phyloP scores from a whole-genome alignment of 2,113 vertebrate species.

The Theropithecus gelada region DNA sequence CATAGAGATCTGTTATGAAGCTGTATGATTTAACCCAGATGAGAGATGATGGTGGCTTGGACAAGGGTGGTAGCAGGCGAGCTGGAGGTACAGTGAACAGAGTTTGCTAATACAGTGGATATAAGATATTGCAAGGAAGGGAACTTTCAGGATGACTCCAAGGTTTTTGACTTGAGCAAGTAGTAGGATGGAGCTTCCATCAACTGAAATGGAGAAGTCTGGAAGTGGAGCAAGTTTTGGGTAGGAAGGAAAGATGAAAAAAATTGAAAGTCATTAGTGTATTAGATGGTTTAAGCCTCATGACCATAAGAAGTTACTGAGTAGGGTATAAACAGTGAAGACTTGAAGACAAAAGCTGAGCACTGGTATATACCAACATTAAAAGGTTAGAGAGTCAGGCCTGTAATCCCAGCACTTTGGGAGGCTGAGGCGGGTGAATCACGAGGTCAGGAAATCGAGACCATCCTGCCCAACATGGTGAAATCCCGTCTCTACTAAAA shows the following conservation, averaged over 20 bases:
- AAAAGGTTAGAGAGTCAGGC: not conserved
- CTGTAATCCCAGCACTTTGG: no score
- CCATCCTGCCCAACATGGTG: no score
- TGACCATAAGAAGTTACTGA: not conserved
- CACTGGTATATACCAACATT: not conserved
- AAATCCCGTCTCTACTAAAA: no score
- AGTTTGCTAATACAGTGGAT: not conserved
- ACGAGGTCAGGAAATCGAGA: no score
- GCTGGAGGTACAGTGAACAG: not conserved
- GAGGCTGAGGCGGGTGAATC: no score
- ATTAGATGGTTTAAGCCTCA: not conserved
- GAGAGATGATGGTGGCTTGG: not conserved
- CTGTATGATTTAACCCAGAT: not conserved
- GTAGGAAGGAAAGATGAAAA: not conserved
- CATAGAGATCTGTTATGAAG: not conserved
- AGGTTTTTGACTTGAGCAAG: not conserved
- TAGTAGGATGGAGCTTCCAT: not conserved
- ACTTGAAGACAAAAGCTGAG: not conserved
- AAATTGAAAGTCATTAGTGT: not conserved
- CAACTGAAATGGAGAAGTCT: not conserved
- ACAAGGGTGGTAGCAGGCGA: not conserved
- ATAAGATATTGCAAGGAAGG: not conserved
- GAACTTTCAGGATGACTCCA: not conserved
- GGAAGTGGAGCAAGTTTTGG: not conserved
- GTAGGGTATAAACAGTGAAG: not conserved